Percentiles rank a stretch among this genome's conserved stretches.
phyloP scores from a whole-genome alignment of 1,140 invertebrate species.

The Vanessa atalanta region DNA sequence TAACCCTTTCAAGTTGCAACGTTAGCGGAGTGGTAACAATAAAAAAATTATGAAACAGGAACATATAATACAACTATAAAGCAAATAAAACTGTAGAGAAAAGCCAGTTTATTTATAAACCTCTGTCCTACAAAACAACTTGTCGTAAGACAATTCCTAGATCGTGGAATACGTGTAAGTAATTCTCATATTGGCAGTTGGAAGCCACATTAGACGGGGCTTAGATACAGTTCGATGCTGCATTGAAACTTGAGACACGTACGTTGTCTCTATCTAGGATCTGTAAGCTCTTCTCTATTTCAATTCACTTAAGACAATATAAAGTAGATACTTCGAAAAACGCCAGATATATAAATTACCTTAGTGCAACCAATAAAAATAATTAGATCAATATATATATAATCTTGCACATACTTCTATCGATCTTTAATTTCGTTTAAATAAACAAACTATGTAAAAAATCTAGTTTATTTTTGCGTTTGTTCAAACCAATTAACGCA shows the following conservation, averaged over 20 bases:
- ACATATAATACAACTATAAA: background rate
- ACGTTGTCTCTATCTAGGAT: constrained; percentile 28
- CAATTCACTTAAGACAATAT: constrained; percentile 40
- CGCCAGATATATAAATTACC: background rate
- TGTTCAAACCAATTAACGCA: too few species aligned
- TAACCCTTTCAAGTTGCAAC: too few species aligned
- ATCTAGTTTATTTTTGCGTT: too few species aligned
- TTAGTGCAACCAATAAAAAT: too few species aligned
- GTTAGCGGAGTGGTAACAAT: too few species aligned
- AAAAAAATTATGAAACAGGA: too few species aligned
- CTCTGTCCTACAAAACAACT: background rate
- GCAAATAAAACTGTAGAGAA: too few species aligned
- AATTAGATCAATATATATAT: too few species aligned
- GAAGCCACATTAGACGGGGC: constrained; percentile 17
- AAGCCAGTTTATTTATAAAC: background rate
- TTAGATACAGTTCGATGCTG: constrained; percentile 23
- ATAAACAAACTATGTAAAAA: too few species aligned
- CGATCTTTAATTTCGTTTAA: too few species aligned
- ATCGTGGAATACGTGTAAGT: constrained; percentile 16
- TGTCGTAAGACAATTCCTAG: background rate
- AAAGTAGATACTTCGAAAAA: constrained; percentile 18
- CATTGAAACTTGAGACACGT: constrained; percentile 26
- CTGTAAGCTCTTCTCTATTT: constrained; percentile 23
- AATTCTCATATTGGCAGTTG: constrained; percentile 27
- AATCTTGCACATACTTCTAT: too few species aligned